phyloP scores from a whole-genome alignment of 2,113 vertebrate genomes.

The Petrocephalus zakoni region DNA sequence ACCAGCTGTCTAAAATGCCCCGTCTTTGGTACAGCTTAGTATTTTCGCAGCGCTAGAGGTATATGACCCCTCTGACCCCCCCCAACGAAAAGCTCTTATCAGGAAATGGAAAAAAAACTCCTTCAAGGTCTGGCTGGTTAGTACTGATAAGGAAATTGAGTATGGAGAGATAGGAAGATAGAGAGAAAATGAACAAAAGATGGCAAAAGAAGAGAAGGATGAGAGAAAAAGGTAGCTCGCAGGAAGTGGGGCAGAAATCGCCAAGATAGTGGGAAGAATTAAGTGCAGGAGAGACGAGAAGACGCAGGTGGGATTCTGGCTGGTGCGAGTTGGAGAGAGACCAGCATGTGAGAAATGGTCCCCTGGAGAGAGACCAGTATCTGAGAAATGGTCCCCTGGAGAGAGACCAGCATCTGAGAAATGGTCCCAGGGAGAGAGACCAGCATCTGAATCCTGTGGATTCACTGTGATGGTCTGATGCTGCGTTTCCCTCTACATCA shows the following conservation, averaged over 20 bases:
- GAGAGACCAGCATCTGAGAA: not conserved
- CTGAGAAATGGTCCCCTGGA: not conserved
- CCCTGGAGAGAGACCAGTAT: not conserved
- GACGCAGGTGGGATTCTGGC: not conserved
- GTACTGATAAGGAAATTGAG: not conserved
- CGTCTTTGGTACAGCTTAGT: not conserved
- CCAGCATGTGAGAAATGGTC: not conserved
- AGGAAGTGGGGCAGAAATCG: not conserved
- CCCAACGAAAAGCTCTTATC: not conserved
- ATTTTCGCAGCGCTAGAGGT: not conserved
- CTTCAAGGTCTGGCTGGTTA: not conserved
- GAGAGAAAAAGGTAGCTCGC: not conserved
- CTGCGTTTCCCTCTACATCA: too few species aligned
- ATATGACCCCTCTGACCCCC: not conserved
- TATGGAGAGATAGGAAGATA: not conserved
- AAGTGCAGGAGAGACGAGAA: not conserved
- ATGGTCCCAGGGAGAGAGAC: not conserved
- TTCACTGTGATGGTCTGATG: too few species aligned
- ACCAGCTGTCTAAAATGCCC: not conserved
- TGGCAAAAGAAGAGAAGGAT: not conserved
- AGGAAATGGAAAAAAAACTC: not conserved
- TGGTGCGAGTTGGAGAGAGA: not conserved
- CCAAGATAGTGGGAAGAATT: not conserved
- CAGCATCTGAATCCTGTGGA: not conserved
- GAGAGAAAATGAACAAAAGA: not conserved